A percentile compares a stretch with the other conserved stretches of the same genome.
These are phyloP conservation scores for Dilophus febrilis DNA, from an alignment of 2,888 invertebrate genomes.

Conservation along the genomic window DNA sequence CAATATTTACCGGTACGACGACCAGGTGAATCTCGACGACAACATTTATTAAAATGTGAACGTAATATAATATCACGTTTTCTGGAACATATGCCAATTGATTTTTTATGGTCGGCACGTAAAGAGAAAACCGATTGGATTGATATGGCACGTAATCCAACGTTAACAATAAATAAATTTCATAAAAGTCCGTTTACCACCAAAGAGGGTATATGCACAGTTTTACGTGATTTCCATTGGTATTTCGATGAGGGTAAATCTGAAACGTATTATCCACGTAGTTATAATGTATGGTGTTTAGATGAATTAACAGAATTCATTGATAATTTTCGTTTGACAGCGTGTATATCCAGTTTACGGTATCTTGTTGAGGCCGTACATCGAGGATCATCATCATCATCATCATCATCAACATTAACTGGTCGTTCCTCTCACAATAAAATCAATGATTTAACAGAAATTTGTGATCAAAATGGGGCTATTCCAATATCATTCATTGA, in stretches of 20 bases:
- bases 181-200: constrained; percentile 79
- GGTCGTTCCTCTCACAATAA: too few relatives aligned
- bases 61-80: constrained; percentile 55
- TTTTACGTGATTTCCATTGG: constrained; percentile 71
- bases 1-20: constrained; percentile 25
- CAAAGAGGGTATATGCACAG: constrained; percentile 70
- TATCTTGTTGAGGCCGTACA: constrained; percentile 48
- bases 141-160: constrained; percentile 32
- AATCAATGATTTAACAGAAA: constrained; percentile 37
- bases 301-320: constrained; percentile 70
- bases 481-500: constrained; percentile 60
- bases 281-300: constrained; percentile 65
- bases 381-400: too few relatives aligned
- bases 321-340: constrained; percentile 78
- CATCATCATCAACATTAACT: too few relatives aligned
- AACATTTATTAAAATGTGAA: constrained; percentile 46
- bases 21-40: constrained; percentile 30
- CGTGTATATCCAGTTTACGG: constrained; percentile 69
- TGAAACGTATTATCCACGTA: constrained; percentile 67
- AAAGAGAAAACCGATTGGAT: constrained; percentile 45
- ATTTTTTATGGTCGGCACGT: constrained; percentile 81
- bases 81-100: constrained; percentile 60
- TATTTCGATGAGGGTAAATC: constrained; percentile 67
- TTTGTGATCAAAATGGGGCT: constrained; percentile 41
- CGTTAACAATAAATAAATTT: constrained; percentile 63